These are phyloP conservation scores for Parnassius mnemosyne DNA, from an alignment of 2,888 invertebrate genomes.

Conservation along the genomic window DNA sequence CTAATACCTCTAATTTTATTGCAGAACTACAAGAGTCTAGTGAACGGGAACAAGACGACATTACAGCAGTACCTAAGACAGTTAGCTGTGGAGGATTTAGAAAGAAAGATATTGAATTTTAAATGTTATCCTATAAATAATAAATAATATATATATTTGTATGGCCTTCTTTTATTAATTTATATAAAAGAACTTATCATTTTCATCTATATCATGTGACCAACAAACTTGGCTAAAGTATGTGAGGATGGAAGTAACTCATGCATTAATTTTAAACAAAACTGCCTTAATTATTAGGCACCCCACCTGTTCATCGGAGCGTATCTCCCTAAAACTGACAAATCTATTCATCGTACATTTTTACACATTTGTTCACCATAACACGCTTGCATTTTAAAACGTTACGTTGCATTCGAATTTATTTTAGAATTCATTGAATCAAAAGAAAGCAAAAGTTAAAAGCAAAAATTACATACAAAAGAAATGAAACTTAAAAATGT, in stretches of 20 bases:
- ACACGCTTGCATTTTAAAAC: conserved; percentile 38
- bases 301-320: conserved; percentile 78
- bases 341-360: conserved; percentile 69
- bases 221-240: conserved; percentile 18
- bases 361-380: conserved; percentile 59
- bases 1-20: conserved; percentile 29
- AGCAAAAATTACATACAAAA: background rate
- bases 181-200: conserved; percentile 1
- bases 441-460: background rate
- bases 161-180: conserved; percentile 1
- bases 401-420: conserved; percentile 5
- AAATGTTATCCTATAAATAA: conserved; percentile 39
- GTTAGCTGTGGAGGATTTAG: conserved; percentile 81
- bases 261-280: conserved; percentile 73
- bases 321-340: conserved; percentile 78
- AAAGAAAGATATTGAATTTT: conserved; percentile 84
- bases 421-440: background rate
- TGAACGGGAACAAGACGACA: conserved; percentile 82
- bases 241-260: conserved; percentile 45
- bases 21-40: conserved; percentile 83
- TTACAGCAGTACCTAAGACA: conserved; percentile 63
- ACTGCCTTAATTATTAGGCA: conserved; percentile 79
- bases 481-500: conserved; percentile 63
- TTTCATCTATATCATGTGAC: conserved; percentile 31
- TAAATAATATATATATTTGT: conserved; percentile 17